Conservation (phyloP, 2,797 vertebrate species). For the Cetoscarus ocellatus region DNA sequence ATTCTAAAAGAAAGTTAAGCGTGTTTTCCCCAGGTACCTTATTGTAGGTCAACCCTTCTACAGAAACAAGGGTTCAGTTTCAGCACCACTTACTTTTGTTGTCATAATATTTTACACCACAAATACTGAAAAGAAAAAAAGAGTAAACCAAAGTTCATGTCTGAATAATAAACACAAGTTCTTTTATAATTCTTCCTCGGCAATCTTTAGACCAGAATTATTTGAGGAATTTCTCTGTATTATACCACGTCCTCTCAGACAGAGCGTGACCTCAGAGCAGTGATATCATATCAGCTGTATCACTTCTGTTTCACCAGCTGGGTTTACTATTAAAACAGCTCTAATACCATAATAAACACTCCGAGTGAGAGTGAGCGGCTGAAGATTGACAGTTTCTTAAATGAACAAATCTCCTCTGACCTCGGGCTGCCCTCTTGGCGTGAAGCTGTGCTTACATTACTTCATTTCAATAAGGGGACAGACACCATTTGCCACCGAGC, state of each 20-base stretch:
- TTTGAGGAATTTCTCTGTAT: conserved; percentile 62
- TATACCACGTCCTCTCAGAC: conserved; percentile 38
- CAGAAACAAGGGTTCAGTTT: conserved; percentile 47
- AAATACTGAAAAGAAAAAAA: conserved; percentile 16
- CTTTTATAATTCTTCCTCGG: conserved; percentile 4
- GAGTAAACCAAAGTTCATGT: conserved; percentile 13
- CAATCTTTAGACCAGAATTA: conserved; percentile 40
- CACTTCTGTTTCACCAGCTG: conserved; percentile 40
- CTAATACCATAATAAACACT: conserved; percentile 53
- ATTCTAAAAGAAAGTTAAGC: conserved; percentile 35
- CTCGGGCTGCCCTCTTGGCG: conserved; percentile 55
- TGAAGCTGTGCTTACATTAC: conserved; percentile 56
- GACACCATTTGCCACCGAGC: conserved; percentile 45
- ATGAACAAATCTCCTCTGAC: conserved; percentile 55
- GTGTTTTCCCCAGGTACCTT: conserved; percentile 30
- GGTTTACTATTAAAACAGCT: conserved; percentile 51
- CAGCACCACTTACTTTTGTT: conserved; percentile 58
- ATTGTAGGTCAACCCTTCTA: conserved; percentile 30
- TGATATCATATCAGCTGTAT: conserved; percentile 59
- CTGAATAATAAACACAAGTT: conserved; percentile 9
- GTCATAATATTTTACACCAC: conserved; percentile 52
- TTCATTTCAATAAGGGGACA: conserved; percentile 52
- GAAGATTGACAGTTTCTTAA: conserved; percentile 65
- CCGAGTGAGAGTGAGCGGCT: conserved; percentile 18
- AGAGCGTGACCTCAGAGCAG: conserved; percentile 19